These are phyloP conservation scores for Gymnocypris eckloni DNA, from an alignment of 2,797 vertebrate genomes.

Conservation along the genomic window DNA sequence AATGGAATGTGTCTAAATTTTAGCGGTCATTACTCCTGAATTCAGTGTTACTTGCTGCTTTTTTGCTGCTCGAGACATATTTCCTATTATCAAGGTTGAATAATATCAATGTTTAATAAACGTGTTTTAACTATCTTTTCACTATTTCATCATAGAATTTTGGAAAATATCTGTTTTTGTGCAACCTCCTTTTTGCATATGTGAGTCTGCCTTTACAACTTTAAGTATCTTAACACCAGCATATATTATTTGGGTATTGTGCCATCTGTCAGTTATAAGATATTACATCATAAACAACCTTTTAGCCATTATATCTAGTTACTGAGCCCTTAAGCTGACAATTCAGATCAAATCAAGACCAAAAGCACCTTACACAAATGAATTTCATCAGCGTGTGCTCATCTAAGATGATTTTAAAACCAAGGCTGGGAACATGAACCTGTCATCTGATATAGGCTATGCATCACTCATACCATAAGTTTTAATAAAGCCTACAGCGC, in stretches of 20 bases:
- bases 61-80: background rate
- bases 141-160: background rate
- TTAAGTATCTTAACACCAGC: background rate
- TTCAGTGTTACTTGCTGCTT: background rate
- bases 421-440: background rate
- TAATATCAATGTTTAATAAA: background rate
- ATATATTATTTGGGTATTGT: background rate
- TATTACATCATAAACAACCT: background rate
- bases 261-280: background rate
- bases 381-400: background rate
- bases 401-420: constrained; percentile 4
- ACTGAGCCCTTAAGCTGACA: background rate
- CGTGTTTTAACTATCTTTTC: background rate
- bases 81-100: background rate
- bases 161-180: background rate
- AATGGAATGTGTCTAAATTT: background rate
- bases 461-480: background rate
- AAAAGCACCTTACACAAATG: background rate
- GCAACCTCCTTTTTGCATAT: background rate
- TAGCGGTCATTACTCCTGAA: background rate
- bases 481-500: background rate
- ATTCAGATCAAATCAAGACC: background rate
- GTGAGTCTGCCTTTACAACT: too few relatives aligned
- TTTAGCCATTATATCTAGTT: background rate
- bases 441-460: background rate